These are phyloP conservation scores for Plagiodera versicolora DNA, from an alignment of 2,888 invertebrate genomes.

Conservation along the genomic window DNA sequence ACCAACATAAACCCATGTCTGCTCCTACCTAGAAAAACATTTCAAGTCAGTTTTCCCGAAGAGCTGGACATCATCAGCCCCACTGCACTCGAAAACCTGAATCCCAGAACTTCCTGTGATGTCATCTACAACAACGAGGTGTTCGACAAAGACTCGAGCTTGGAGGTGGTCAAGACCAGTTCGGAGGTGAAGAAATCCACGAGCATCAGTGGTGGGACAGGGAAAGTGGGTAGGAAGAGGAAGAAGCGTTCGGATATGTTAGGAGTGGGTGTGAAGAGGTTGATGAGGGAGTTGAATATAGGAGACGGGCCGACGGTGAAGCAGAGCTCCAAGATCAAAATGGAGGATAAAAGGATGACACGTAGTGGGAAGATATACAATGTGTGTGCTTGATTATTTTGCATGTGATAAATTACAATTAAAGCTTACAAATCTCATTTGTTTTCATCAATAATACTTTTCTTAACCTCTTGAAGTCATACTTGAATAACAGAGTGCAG, in stretches of 20 bases:
- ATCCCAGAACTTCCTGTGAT: constrained; percentile 10
- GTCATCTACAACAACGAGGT: constrained; percentile 10
- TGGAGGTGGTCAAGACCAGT: neutral
- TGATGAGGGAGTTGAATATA: neutral
- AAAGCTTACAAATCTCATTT: too few species aligned
- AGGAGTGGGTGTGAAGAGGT: neutral
- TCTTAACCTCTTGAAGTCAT: too few species aligned
- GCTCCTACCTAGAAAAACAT: constrained; percentile 23
- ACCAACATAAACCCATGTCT: constrained; percentile 25
- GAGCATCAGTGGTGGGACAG: neutral
- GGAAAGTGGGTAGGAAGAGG: neutral
- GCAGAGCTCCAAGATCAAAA: neutral
- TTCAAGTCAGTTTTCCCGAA: constrained; percentile 27
- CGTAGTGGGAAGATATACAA: constrained; percentile 16
- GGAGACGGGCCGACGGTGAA: neutral
- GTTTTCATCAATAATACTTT: too few species aligned
- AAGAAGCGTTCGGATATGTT: neutral
- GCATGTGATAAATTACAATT: neutral
- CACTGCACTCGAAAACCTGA: neutral
- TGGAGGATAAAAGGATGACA: constrained; percentile 1
- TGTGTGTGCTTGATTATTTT: constrained; percentile 6
- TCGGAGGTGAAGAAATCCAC: neutral
- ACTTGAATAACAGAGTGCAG: too few species aligned
- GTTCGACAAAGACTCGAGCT: neutral
- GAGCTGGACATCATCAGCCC: neutral